phyloP scores from a whole-genome alignment of 2,113 vertebrate species.

The Pseudorhombus dupliciocellatus region DNA sequence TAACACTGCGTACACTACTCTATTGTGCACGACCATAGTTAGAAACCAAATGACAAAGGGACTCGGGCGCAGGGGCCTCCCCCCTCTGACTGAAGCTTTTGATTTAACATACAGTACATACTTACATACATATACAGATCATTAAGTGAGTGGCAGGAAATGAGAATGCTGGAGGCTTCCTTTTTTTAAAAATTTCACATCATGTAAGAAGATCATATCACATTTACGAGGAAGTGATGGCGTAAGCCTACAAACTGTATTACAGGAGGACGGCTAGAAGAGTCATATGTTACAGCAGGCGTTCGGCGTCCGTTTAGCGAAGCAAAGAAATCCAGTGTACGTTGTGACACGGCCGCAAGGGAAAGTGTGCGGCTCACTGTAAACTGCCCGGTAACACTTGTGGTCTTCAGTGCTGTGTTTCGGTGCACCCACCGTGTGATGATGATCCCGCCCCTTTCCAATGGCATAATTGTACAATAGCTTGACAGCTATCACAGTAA shows the following conservation, averaged over 20 bases:
- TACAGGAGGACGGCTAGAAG: slow-evolving; percentile 59
- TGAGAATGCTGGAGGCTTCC: slow-evolving; percentile 21
- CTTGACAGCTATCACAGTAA: slow-evolving; percentile 73
- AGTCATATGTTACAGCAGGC: slow-evolving; percentile 70
- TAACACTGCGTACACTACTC: slow-evolving; percentile 84
- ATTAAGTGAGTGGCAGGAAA: slow-evolving; percentile 55
- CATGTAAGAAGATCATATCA: slow-evolving; percentile 44
- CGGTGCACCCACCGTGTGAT: slow-evolving; percentile 56
- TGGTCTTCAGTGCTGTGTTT: slow-evolving; percentile 66
- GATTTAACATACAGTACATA: slow-evolving; percentile 69
- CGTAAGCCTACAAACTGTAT: slow-evolving; percentile 57
- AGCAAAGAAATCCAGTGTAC: slow-evolving; percentile 25
- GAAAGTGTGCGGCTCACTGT: slow-evolving; percentile 42
- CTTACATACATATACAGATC: slow-evolving; percentile 73
- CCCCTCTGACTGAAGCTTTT: slow-evolving; percentile 68
- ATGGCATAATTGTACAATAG: slow-evolving; percentile 56
- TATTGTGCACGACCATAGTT: slow-evolving; percentile 80
- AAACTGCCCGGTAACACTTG: slow-evolving; percentile 66
- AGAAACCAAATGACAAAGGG: slow-evolving; percentile 82
- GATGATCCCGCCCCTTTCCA: slow-evolving; percentile 30
- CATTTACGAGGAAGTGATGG: slow-evolving; percentile 61
- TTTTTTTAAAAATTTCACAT: slow-evolving; percentile 6
- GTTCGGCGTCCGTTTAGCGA: slow-evolving; percentile 40
- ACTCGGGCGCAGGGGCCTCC: slow-evolving; percentile 85
- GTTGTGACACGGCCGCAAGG: slow-evolving; percentile 37